Conservation (phyloP, 2,113 vertebrate species). For the Crocuta crocuta region DNA sequence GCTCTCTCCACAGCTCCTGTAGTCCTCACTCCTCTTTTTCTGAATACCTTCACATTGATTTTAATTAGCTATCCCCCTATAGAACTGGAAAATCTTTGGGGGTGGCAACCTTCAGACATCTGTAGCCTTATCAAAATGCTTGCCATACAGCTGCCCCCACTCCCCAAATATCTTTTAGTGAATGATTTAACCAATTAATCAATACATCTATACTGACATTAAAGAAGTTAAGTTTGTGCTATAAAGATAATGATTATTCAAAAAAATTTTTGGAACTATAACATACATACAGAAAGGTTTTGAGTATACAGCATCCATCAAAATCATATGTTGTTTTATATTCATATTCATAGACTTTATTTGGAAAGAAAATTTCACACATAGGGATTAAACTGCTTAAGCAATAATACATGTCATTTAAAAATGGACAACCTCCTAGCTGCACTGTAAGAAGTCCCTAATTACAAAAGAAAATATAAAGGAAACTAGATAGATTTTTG, state of each 20-base stretch:
- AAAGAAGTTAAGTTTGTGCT: not conserved
- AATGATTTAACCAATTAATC: not conserved
- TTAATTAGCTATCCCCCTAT: not conserved
- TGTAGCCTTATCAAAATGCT: not conserved
- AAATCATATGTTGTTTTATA: constrained; percentile 68
- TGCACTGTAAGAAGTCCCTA: constrained; percentile 56
- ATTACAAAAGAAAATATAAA: constrained; percentile 32
- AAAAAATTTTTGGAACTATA: not conserved
- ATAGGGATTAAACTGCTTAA: constrained; percentile 48
- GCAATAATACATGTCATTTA: constrained; percentile 64
- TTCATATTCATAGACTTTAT: constrained; percentile 40
- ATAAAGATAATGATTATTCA: not conserved
- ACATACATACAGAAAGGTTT: not conserved
- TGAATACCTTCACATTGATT: not conserved
- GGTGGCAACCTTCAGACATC: not conserved
- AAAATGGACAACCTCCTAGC: constrained; percentile 52
- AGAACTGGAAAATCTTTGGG: not conserved
- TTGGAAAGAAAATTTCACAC: constrained; percentile 47
- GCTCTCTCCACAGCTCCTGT: not conserved
- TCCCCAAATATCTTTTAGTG: not conserved
- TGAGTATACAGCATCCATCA: not conserved
- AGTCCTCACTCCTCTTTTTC: not conserved
- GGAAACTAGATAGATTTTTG: constrained; percentile 57
- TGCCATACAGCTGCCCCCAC: not conserved
- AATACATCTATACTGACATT: not conserved